phyloP scores from a whole-genome alignment of 1,140 invertebrate species.

The Drosophila albomicans region DNA sequence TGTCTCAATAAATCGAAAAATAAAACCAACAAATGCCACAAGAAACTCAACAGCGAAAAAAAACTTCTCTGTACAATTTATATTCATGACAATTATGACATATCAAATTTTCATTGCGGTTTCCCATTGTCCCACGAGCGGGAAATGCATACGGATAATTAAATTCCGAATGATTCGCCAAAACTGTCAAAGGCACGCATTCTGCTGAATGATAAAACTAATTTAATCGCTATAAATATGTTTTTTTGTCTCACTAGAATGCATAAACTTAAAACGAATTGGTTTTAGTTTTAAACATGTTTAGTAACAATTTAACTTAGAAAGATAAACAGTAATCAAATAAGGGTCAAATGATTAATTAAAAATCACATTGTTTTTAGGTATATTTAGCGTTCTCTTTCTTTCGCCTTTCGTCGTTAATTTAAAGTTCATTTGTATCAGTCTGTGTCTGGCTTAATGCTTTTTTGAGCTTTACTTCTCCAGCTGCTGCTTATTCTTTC shows the following conservation, averaged over 20 bases:
- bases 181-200: slow-evolving; percentile 26
- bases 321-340: background rate
- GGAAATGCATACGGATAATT: slow-evolving; percentile 38
- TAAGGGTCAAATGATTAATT: background rate
- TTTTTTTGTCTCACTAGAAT: background rate
- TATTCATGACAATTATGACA: slow-evolving; percentile 57
- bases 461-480: background rate
- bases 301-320: no score
- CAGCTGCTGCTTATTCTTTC: background rate
- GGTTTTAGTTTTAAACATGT: no score
- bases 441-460: background rate
- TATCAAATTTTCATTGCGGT: slow-evolving; percentile 55
- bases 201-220: background rate
- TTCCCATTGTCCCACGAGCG: slow-evolving; percentile 9
- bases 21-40: slow-evolving; percentile 1
- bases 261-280: background rate
- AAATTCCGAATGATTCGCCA: slow-evolving; percentile 28
- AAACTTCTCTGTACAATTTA: slow-evolving; percentile 28
- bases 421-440: background rate
- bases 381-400: no score
- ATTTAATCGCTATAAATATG: background rate
- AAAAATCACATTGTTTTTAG: background rate
- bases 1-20: slow-evolving; percentile 23
- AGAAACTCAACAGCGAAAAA: slow-evolving; percentile 8
- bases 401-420: background rate